Evolutionary conservation across 2,113 vertebrate genomes (phyloP).

Genomic region (Ciconia maguari): DNA sequence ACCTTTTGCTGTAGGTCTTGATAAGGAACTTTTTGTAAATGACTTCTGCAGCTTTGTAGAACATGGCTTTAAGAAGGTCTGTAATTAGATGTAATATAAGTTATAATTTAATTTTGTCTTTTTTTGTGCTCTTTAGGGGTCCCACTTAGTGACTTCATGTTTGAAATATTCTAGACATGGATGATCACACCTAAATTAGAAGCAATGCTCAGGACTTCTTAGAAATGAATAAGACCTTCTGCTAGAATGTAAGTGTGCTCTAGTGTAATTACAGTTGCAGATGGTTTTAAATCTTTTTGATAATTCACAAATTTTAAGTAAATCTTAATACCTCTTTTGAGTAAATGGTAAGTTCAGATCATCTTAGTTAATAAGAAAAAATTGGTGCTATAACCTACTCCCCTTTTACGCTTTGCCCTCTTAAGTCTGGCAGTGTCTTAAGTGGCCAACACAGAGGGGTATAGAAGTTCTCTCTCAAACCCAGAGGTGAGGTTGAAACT

Average conservation of each 20-base stretch:
- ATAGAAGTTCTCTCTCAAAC: conserved; percentile 75
- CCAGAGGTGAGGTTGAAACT: conserved; percentile 64
- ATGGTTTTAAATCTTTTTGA: background rate
- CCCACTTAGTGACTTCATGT: background rate
- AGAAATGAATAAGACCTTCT: background rate
- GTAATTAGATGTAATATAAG: background rate
- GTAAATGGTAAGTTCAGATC: background rate
- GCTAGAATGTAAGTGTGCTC: background rate
- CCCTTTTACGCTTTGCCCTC: conserved; percentile 76
- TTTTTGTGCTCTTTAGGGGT: background rate
- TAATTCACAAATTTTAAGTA: background rate
- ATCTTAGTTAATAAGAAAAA: background rate
- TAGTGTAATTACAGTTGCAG: background rate
- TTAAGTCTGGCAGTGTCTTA: conserved; percentile 77
- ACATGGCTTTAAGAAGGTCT: background rate
- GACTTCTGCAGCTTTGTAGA: background rate
- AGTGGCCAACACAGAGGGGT: conserved; percentile 81
- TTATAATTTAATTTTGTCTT: background rate
- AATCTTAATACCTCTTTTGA: background rate
- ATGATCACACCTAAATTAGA: background rate
- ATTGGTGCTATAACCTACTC: background rate
- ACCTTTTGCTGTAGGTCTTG: background rate
- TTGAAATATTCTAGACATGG: background rate
- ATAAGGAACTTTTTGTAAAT: background rate
- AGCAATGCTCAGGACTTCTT: background rate